Evolutionary conservation across 2,888 invertebrate species (phyloP), one percentile per base, ranked within the genome.

Genomic region (Taphrorychus bicolor): DNA sequence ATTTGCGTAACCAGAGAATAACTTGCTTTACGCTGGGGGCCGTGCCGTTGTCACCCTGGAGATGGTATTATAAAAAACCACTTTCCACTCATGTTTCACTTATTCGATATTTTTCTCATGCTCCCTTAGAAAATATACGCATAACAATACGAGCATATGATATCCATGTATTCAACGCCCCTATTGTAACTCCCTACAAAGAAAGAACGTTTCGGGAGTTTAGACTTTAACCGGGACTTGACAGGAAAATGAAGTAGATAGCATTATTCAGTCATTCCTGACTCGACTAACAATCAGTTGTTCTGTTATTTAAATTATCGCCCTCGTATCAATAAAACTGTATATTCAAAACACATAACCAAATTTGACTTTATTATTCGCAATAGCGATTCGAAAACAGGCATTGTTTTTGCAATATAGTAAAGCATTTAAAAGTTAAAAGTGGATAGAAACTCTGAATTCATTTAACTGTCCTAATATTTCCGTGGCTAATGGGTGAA

Each of bases 61-160:
- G 51, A 51, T 14, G 14, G 21, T 45, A 17, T 45, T 45, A n/a
- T 5, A 45, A n/a, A 22, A 51, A 51, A 14, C 16, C 21, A 51
- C 51, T 51, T 51, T 51, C 16, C 51, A 21, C 51, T 51, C 51
- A 51, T 5, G 51, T 51, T 51, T 18, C 51, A 51, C 9, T 18
- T 51, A 22, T 45, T 45, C 14, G 14, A 45, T 45, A 14, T 45
- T 45, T 45, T 18, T 45, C 45, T 45, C 45, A 45, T 7, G 45
- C 9, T 45, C 14, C 14, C 45, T 45, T 45, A 17, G 45, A 45
- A 45, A 45, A 32, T 32, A 32, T 32, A 32, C 7, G 32, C 32
- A 32, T 32, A 32, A 32, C 32, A 32, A 32, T 32, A n/a, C n/a
- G n/a, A n/a, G n/a, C n/a, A 11, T 32, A 32, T 32, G 32, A 32